These are phyloP conservation scores for Chrysomallon squamiferum DNA, from an alignment of 1,140 invertebrate species.

Conservation along the genomic window DNA sequence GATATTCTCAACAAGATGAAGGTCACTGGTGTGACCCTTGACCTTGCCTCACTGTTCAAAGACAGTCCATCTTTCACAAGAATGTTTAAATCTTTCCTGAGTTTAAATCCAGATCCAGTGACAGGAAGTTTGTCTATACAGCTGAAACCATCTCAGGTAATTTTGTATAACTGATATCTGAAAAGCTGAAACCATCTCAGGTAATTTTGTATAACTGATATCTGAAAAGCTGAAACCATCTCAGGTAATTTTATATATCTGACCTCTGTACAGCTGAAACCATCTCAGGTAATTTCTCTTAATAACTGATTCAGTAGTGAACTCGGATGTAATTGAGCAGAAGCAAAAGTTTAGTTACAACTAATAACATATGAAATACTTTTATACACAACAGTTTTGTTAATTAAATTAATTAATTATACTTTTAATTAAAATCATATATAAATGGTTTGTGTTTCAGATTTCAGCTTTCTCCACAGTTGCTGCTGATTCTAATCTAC, in stretches of 20 bases:
- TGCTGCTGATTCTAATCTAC: background rate
- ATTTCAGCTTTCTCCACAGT: background rate
- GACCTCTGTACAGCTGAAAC: conserved; percentile 8
- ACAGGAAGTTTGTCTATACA: conserved; percentile 8
- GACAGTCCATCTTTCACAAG: conserved; percentile 10
- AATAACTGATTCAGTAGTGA: too few species aligned
- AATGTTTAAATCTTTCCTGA: conserved; percentile 8
- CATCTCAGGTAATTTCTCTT: conserved; percentile 7
- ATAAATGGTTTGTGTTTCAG: conserved; percentile 11
- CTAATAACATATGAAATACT: too few species aligned
- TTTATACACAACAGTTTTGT: too few species aligned
- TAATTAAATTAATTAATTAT: too few species aligned
- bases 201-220: conserved; percentile 7
- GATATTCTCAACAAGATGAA: conserved; percentile 6
- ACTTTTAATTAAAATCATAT: too few species aligned
- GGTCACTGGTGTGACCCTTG: conserved; percentile 10
- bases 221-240: conserved; percentile 7
- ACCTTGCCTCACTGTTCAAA: conserved; percentile 18
- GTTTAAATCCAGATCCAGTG: conserved; percentile 13
- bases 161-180: background rate
- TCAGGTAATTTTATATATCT: conserved; percentile 9
- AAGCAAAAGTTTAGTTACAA: too few species aligned
- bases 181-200: conserved; percentile 10
- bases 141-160: conserved; percentile 16
- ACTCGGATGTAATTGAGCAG: too few species aligned